phyloP scores from a whole-genome alignment of 2,113 vertebrate genomes.

The Pterocles orientalis region DNA sequence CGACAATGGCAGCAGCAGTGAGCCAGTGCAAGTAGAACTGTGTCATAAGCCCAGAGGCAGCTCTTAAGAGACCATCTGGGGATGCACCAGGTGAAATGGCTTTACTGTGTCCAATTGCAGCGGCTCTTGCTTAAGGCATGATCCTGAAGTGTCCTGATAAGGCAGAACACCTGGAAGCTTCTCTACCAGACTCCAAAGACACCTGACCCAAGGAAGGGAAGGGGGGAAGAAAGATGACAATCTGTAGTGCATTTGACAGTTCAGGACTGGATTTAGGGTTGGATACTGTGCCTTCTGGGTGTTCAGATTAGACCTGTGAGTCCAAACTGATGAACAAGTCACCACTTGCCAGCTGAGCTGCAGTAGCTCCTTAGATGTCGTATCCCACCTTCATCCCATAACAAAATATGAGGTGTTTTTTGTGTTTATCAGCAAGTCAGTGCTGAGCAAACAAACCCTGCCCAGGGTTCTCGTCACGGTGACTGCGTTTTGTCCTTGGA shows the following conservation, averaged over 20 bases:
- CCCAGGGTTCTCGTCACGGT: not conserved
- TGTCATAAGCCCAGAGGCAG: not conserved
- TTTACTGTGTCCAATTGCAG: not conserved
- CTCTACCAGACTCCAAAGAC: not conserved
- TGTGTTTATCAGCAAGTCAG: not conserved
- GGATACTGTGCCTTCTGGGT: not conserved
- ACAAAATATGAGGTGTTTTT: not conserved
- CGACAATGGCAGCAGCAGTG: rapidly evolving
- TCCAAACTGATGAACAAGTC: not conserved
- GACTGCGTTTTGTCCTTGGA: not conserved
- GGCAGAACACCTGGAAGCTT: not conserved
- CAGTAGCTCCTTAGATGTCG: not conserved
- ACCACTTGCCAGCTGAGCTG: not conserved
- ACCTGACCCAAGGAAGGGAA: not conserved
- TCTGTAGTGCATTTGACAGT: not conserved
- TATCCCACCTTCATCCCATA: not conserved
- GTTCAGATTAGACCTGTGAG: not conserved
- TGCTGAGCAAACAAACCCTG: not conserved
- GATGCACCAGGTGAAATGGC: not conserved
- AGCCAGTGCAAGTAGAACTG: not conserved
- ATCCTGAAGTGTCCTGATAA: not conserved
- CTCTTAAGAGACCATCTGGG: not conserved
- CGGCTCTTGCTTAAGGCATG: not conserved
- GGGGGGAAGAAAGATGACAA: not conserved
- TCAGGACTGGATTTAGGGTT: not conserved